Conservation (phyloP, 2,888 invertebrate species). For the Kryphioiulus occultus region DNA sequence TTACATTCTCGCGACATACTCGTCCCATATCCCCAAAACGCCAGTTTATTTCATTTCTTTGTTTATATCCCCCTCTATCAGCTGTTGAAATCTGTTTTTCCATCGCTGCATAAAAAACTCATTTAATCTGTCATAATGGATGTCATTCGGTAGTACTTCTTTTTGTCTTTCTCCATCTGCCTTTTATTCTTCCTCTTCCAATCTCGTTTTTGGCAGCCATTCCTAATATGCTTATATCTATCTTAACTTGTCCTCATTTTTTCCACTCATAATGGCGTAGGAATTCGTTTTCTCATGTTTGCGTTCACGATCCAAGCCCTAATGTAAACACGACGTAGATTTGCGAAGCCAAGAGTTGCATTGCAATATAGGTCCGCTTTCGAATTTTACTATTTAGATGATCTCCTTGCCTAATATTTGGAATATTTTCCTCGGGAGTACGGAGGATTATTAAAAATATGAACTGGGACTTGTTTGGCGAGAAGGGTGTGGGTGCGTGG, state of each 20-base stretch:
- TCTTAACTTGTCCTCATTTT: background rate
- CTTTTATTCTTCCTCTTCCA: background rate
- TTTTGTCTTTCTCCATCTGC: constrained; percentile 12
- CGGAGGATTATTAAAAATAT: background rate
- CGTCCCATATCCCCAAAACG: background rate
- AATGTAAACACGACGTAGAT: background rate
- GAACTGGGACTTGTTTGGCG: background rate
- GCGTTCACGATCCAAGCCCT: background rate
- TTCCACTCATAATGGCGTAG: background rate
- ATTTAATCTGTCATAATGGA: constrained; percentile 5
- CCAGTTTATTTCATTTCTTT: constrained; percentile 18
- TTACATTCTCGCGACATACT: background rate
- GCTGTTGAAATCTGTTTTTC: constrained; percentile 21
- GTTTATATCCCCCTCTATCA: constrained; percentile 1
- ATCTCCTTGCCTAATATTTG: background rate
- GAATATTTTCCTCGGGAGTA: background rate
- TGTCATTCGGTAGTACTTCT: background rate
- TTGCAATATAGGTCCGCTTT: background rate
- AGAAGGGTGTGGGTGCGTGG: no score
- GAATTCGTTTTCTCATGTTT: background rate
- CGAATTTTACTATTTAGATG: background rate
- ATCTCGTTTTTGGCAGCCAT: background rate
- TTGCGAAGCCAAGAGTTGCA: background rate
- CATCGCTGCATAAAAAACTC: constrained; percentile 17
- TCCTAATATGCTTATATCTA: background rate